phyloP scores from a whole-genome alignment of 2,888 invertebrate genomes.

The Agelastica alni region DNA sequence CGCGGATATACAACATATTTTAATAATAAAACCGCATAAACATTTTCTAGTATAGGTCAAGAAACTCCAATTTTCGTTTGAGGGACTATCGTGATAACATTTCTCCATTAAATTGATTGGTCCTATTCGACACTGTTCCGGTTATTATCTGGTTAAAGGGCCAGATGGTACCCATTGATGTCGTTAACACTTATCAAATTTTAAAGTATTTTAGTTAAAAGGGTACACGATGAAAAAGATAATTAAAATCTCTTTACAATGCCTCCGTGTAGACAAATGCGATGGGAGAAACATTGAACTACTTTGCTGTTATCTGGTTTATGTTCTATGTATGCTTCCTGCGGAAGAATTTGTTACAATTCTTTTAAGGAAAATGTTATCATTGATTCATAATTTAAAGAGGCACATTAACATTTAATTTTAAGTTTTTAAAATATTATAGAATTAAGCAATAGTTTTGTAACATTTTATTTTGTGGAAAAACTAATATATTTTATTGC shows the following conservation, averaged over 20 bases:
- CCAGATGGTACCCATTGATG: constrained; percentile 2
- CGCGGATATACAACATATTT: background rate
- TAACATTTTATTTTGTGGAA: too few relatives aligned
- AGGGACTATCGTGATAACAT: background rate
- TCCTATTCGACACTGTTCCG: background rate
- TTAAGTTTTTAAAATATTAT: too few relatives aligned
- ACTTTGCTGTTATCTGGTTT: too few relatives aligned
- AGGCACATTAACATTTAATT: too few relatives aligned
- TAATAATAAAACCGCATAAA: background rate
- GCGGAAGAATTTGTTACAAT: background rate
- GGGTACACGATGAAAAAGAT: background rate
- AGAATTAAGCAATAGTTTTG: too few relatives aligned
- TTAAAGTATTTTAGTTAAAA: background rate
- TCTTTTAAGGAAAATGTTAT: background rate
- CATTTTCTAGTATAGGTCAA: constrained; percentile 1
- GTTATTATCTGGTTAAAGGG: background rate
- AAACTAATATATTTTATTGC: too few relatives aligned
- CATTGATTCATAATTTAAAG: too few relatives aligned
- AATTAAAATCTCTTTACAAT: background rate
- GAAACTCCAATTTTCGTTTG: background rate
- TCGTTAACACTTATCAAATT: constrained; percentile 1
- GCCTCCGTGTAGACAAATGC: background rate
- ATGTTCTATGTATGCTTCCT: too few relatives aligned
- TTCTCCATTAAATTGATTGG: background rate
- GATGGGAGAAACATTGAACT: too few relatives aligned